A percentile compares a stretch with the other conserved stretches of the same genome.
These are phyloP conservation scores for Haliaeetus leucogaster DNA, from an alignment of 2,113 vertebrate species.

Conservation along the genomic window DNA sequence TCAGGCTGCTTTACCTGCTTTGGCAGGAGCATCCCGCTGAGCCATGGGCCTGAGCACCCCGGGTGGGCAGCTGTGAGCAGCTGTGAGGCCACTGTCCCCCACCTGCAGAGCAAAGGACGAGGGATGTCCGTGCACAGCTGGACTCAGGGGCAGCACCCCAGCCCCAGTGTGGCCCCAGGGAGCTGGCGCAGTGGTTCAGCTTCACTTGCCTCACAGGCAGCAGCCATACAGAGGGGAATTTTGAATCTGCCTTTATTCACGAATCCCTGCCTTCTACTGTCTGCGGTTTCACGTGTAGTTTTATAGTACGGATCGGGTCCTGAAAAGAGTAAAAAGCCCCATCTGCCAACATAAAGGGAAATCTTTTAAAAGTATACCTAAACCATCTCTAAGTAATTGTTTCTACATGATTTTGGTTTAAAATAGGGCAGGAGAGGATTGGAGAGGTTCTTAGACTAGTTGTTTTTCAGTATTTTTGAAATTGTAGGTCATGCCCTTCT, in stretches of 20 bases:
- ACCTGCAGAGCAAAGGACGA: accelerated
- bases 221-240: not conserved
- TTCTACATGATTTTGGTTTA: not conserved
- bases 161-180: too few relatives aligned
- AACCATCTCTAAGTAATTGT: not conserved
- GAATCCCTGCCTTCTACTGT: not conserved
- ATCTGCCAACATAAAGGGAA: not conserved
- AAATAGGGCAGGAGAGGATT: not conserved
- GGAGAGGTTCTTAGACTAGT: not conserved
- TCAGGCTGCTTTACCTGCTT: not conserved
- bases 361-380: not conserved
- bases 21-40: not conserved
- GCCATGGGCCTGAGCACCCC: not conserved
- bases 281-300: too few relatives aligned
- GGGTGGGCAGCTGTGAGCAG: not conserved
- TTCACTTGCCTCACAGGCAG: not conserved
- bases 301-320: not conserved
- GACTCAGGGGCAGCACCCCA: not conserved
- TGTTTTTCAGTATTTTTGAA: not conserved
- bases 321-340: not conserved
- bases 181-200: accelerated
- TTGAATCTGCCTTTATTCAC: not conserved
- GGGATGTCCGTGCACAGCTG: not conserved
- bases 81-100: not conserved
- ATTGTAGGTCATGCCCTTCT: not conserved